phyloP scores from a whole-genome alignment of 2,113 vertebrate species.

The Xenopus laevis region DNA sequence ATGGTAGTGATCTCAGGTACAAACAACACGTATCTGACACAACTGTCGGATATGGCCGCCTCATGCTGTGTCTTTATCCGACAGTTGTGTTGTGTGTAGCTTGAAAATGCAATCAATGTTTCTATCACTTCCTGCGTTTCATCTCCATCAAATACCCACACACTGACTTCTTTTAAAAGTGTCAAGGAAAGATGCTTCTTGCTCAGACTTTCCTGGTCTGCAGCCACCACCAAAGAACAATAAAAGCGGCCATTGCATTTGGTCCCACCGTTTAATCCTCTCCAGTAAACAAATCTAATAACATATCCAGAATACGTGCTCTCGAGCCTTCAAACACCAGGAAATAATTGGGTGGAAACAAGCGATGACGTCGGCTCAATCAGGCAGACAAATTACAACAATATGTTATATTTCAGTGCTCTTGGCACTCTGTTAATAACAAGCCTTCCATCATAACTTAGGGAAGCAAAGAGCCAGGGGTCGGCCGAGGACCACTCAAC shows the following conservation, averaged over 20 bases:
- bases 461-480: constrained; percentile 94
- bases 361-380: constrained; percentile 45
- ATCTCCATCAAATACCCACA: too few species aligned
- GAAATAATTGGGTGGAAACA: constrained; percentile 25
- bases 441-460: constrained; percentile 94
- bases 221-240: not conserved
- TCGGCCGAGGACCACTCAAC: constrained; percentile 97
- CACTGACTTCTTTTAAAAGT: too few species aligned
- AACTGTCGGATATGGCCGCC: too few species aligned
- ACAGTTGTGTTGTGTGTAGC: too few species aligned
- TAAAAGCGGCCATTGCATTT: constrained; percentile 13
- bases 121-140: too few species aligned
- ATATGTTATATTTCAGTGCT: constrained; percentile 91
- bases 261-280: constrained; percentile 47
- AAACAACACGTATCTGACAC: too few species aligned
- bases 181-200: too few species aligned
- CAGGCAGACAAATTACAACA: constrained; percentile 63
- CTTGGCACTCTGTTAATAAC: constrained; percentile 96
- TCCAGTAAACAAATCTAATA: constrained; percentile 51
- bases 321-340: constrained; percentile 32
- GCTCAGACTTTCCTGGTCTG: too few species aligned
- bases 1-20: too few species aligned
- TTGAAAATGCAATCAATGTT: too few species aligned
- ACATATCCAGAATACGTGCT: constrained; percentile 26
- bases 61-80: too few species aligned